Evolutionary conservation across 1,140 invertebrate genomes (phyloP), one percentile per base, ranked within the genome.

Genomic region (roundworm (Caenorhabditis elegans)): DNA sequence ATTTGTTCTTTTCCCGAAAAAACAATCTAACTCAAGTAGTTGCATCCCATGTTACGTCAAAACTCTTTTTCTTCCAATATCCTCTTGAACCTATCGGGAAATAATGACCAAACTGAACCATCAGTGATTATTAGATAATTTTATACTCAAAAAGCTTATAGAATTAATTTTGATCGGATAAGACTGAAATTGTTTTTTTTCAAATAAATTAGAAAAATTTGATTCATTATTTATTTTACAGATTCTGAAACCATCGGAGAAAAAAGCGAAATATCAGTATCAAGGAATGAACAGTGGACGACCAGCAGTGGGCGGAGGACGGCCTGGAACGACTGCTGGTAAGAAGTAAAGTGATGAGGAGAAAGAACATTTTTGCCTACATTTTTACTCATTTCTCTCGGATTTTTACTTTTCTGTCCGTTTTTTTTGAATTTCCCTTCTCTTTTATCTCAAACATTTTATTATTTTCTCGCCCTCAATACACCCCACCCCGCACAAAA

Each of bases 251-350:
- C 97, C 97, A 84, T 96, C 96, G 17, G 97, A 98, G 91, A 98
- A 98, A 92, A 96, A 98, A 92, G 95, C 96, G 39, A 99, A 99
- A 91, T 98, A 98, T 91, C 96, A 98, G 89, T 98, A 98, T 91
- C 91, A 92, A 79, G 92, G 93, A 46, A 85, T 93, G 77, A 92
- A 92, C 85, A 91, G 92, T 26, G 92, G 92, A 22, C 90, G 93
- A 81, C 92, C 92, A 11, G 82, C 86, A 4, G 84, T 87, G 43
- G 84, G 84, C 31, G 65, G 55, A 26, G 76, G 78, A 46, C 81
- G 85, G 15, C 82, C 53, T 31, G 82, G 51, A 48, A 80, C 83
- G 11, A 47, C 78, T 17, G 53, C 77, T 19, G 88, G 87, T 75
- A 88, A 88, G 78, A 87, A 89, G 79, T 89, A 82, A 87, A 76